Percentiles rank a stretch among this genome's conserved stretches.
Conservation (phyloP, 1,140 invertebrate species). For the Gryllus bimaculatus region DNA sequence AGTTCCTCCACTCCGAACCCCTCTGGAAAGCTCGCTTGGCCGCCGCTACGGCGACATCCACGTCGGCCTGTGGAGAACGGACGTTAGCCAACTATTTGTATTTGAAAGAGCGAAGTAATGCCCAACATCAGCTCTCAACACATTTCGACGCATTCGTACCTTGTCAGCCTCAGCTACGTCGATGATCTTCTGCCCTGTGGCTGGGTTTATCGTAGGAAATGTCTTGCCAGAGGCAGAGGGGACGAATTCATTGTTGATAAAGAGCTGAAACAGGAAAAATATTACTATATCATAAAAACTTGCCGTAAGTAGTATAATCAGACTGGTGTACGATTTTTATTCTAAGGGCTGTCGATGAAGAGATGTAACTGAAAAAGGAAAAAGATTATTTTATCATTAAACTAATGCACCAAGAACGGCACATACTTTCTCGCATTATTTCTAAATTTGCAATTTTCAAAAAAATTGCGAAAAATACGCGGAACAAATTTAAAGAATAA, state of each 20-base stretch:
- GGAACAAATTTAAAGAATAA: too few species aligned
- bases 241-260: slow-evolving; percentile 90
- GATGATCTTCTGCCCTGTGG: slow-evolving; percentile 63
- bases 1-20: slow-evolving; percentile 53
- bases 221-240: slow-evolving; percentile 62
- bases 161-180: slow-evolving; percentile 74
- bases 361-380: slow-evolving; percentile 55
- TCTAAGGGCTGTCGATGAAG: slow-evolving; percentile 93
- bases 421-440: too few species aligned
- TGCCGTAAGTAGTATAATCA: too few species aligned
- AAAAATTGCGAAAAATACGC: too few species aligned
- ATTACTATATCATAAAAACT: too few species aligned
- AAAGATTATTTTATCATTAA: too few species aligned
- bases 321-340: too few species aligned
- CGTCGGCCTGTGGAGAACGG: slow-evolving; percentile 33
- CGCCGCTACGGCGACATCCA: slow-evolving; percentile 44
- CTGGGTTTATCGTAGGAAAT: slow-evolving; percentile 68
- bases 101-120: background rate
- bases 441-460: too few species aligned
- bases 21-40: slow-evolving; percentile 46
- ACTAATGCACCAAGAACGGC: too few species aligned
- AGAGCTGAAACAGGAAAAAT: slow-evolving; percentile 52
- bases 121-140: too few species aligned
- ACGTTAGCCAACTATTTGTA: background rate
- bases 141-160: slow-evolving; percentile 37